phyloP scores from a whole-genome alignment of 2,888 invertebrate genomes.

The Rhorus exstirpatorius region DNA sequence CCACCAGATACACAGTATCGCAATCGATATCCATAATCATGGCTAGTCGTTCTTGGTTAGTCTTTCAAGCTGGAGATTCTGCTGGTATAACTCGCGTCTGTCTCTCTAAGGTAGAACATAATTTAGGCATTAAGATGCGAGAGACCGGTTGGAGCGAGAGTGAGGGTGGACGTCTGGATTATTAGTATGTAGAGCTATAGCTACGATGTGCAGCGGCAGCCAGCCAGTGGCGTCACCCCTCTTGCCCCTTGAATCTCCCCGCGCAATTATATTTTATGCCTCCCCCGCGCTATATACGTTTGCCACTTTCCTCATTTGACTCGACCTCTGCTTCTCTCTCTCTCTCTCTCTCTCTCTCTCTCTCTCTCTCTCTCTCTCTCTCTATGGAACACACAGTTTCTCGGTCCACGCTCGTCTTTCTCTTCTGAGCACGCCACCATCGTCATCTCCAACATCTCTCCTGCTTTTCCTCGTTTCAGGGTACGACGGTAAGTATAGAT shows the following conservation, averaged over 20 bases:
- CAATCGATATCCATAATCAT: conserved; percentile 42
- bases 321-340: conserved; percentile 59
- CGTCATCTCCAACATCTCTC: conserved; percentile 54
- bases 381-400: conserved; percentile 65
- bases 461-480: conserved; percentile 67
- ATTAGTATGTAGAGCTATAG: conserved; percentile 79
- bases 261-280: conserved; percentile 86
- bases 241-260: conserved; percentile 79
- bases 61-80: conserved; percentile 43
- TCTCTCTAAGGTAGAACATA: conserved; percentile 83
- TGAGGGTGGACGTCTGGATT: conserved; percentile 76
- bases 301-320: conserved; percentile 66
- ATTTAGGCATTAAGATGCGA: conserved; percentile 86
- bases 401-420: conserved; percentile 69
- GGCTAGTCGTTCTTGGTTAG: conserved; percentile 30
- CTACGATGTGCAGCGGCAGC: conserved; percentile 78
- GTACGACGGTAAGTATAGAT: conserved; percentile 84
- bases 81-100: conserved; percentile 75
- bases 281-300: conserved; percentile 75
- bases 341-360: conserved; percentile 62
- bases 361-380: conserved; percentile 67
- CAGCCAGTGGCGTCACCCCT: conserved; percentile 82
- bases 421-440: conserved; percentile 58
- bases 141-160: conserved; percentile 71
- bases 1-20: not conserved